phyloP scores from a whole-genome alignment of 37 sponge, comb jelly and placozoan genomes.

The Aphrocallistes beatrix region DNA sequence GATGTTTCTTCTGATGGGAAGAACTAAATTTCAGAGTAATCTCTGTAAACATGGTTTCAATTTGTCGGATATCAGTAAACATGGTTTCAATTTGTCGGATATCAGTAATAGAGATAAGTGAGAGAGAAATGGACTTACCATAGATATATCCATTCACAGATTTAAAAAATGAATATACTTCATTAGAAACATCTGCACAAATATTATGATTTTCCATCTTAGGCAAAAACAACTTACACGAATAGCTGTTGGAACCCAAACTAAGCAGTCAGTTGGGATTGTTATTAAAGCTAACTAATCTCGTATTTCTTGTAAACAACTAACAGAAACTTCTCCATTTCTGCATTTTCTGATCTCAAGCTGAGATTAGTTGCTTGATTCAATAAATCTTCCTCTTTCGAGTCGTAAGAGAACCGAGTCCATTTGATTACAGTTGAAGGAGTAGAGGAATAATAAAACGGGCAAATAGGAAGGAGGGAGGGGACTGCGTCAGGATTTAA shows the following conservation, averaged over 20 bases:
- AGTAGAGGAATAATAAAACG: not conserved
- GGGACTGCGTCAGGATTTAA: not conserved
- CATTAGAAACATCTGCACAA: too few species aligned
- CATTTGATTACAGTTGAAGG: not conserved
- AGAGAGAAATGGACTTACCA: too few species aligned
- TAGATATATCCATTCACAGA: too few species aligned
- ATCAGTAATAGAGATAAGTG: too few species aligned
- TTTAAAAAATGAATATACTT: too few species aligned
- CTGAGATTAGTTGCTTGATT: conserved; percentile 13
- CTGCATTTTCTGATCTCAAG: not conserved
- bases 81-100: too few species aligned
- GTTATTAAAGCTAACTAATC: not conserved
- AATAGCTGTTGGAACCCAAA: not conserved
- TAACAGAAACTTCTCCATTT: not conserved
- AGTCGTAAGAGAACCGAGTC: not conserved
- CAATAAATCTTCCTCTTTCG: not conserved
- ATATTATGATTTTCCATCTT: too few species aligned
- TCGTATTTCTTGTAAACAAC: not conserved
- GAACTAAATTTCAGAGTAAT: too few species aligned
- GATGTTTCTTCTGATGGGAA: too few species aligned
- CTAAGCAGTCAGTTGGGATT: not conserved
- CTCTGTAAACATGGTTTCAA: too few species aligned
- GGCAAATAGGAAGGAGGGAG: not conserved
- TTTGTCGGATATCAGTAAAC: too few species aligned
- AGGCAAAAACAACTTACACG: too few species aligned